Base-by-base conservation (phyloP, 2,888 invertebrate species). In the Macaria liturata region DNA sequence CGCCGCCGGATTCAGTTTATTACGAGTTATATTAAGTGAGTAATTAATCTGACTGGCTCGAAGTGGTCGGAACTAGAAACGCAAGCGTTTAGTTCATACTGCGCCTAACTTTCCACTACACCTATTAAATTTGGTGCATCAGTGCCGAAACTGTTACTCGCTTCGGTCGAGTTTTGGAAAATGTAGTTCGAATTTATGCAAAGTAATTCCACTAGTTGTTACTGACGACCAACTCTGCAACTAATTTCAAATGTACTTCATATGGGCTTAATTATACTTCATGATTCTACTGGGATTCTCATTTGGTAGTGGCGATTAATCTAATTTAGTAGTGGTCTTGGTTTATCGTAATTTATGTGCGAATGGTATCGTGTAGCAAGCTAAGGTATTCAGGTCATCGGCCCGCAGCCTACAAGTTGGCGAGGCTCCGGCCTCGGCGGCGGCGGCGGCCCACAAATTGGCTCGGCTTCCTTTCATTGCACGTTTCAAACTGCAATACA, bases 1-100 rank as follows among this genome's bases (percentile, higher is more conserved):
- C 72, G 77, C 72, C 72, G 77, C 73, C 73, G 72, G 79, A 83
- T 87, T 86, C 81, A 81, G 80, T 85, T 85, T 82, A 84, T 84
- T 83, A 83, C 81, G 72, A 84, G 73, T 74, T 78, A 74, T 78
- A 79, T 83, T 85, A 85, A 84, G 77, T 79, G 78, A 79, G 74
- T 79, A 83, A 84, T 84, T 83, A 80, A 83, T 84, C 78, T 65
- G 62, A 63, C 66, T 75, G 72, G 80, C 79, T 80, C 72, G 70
- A 78, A 82, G 78, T 80, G 74, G 74, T 72, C 73, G 61, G 69
- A 81, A 79, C 76, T 78, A 77, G 75, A 74, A 78, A 75, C 75
- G 75, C 76, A 80, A 80, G 76, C 81, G 77, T 74, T 80, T 74
- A 73, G 73, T 64, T 61, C 66, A 63, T 63, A 68, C 71, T 75